Conservation (phyloP, 2,113 vertebrate genomes). For the Macaca nemestrina region DNA sequence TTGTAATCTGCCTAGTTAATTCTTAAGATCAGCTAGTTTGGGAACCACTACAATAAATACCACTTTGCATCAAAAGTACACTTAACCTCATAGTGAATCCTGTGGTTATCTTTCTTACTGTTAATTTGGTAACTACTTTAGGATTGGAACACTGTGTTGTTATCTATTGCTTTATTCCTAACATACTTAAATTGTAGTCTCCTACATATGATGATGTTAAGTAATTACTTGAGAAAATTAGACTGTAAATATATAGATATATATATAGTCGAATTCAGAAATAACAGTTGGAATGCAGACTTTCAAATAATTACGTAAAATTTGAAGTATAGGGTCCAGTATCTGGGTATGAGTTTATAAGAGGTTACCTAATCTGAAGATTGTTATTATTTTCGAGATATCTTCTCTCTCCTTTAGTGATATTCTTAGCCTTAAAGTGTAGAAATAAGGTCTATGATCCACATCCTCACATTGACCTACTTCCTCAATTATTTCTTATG, state of each 20-base stretch:
- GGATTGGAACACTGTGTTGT: background rate
- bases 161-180: background rate
- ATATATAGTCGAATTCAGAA: background rate
- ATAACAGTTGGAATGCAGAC: background rate
- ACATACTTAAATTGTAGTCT: too few species aligned
- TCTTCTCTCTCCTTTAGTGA: background rate
- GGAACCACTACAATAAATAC: background rate
- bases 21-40: background rate
- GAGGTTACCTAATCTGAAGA: background rate
- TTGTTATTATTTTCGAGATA: background rate
- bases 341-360: background rate
- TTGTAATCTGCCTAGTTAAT: background rate
- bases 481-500: background rate
- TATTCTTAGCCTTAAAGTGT: background rate
- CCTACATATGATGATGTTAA: background rate
- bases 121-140: background rate
- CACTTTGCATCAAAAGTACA: background rate
- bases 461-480: background rate
- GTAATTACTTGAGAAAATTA: background rate
- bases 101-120: background rate
- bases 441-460: background rate
- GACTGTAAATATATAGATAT: accelerated
- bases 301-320: conserved; percentile 10
- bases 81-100: background rate
- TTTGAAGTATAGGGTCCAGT: background rate